phyloP scores from a whole-genome alignment of 2,888 invertebrate genomes.

The Andrena marginata region DNA sequence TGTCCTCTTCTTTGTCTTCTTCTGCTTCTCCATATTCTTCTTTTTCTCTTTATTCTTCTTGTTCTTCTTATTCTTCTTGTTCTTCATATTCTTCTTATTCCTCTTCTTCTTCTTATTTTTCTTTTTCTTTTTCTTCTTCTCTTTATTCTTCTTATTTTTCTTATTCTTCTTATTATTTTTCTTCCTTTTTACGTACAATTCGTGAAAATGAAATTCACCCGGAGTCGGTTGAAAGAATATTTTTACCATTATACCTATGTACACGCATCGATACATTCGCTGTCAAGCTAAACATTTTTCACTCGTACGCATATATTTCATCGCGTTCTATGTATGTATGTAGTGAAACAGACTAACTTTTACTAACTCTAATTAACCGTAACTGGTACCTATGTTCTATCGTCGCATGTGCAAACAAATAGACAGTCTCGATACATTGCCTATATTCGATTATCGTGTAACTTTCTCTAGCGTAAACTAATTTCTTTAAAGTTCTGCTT shows the following conservation, averaged over 20 bases:
- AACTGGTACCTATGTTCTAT: not conserved
- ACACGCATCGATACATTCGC: not conserved
- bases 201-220: not conserved
- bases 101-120: too few relatives aligned
- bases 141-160: too few relatives aligned
- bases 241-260: slow-evolving; percentile 4
- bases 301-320: not conserved
- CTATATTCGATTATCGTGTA: slow-evolving; percentile 12
- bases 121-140: too few relatives aligned
- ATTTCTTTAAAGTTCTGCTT: slow-evolving; percentile 55
- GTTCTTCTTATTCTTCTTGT: too few relatives aligned
- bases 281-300: not conserved
- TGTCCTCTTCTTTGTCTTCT: too few relatives aligned
- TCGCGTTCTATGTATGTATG: not conserved
- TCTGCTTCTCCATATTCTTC: too few relatives aligned
- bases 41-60: too few relatives aligned
- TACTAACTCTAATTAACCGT: slow-evolving; percentile 4
- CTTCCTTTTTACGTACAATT: too few relatives aligned
- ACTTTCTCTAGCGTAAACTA: slow-evolving; percentile 28
- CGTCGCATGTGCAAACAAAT: slow-evolving; percentile 43
- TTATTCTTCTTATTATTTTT: too few relatives aligned
- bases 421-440: slow-evolving; percentile 21
- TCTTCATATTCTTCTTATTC: too few relatives aligned
- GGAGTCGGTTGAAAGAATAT: not conserved
- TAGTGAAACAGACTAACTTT: not conserved